phyloP scores from a whole-genome alignment of 2,797 vertebrate genomes.

The Pteropus rufus region DNA sequence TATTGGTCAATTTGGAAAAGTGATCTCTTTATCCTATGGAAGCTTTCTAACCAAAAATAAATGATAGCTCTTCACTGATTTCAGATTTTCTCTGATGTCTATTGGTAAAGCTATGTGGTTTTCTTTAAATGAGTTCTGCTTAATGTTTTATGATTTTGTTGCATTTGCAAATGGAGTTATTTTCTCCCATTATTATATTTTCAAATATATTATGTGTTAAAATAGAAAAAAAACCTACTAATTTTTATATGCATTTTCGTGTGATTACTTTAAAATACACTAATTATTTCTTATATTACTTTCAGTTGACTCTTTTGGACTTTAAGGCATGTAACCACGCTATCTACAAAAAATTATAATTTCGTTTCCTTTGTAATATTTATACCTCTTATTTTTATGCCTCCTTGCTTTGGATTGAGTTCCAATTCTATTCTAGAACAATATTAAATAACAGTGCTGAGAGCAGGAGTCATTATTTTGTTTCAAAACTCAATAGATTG shows the following conservation, averaged over 20 bases:
- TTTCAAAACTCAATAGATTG: not conserved
- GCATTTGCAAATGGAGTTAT: not conserved
- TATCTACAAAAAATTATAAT: not conserved
- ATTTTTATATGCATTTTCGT: not conserved
- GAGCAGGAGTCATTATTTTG: not conserved
- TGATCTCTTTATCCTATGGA: not conserved
- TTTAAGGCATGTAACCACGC: not conserved
- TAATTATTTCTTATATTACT: not conserved
- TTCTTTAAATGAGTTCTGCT: not conserved
- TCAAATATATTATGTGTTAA: not conserved
- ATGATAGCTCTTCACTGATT: not conserved
- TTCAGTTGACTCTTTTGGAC: not conserved
- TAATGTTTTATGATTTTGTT: not conserved
- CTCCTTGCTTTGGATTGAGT: not conserved
- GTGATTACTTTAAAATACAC: not conserved
- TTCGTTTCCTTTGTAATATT: not conserved
- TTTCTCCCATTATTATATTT: not conserved
- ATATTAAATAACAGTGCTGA: not conserved
- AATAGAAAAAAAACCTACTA: not conserved
- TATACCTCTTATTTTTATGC: not conserved
- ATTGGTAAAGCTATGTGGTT: not conserved
- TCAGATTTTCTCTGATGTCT: not conserved
- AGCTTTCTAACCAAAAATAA: constrained; percentile 23
- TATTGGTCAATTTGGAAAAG: not conserved
- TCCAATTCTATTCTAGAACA: not conserved